phyloP scores from a whole-genome alignment of 2,113 vertebrate species.

The Dolichotis patagonum region DNA sequence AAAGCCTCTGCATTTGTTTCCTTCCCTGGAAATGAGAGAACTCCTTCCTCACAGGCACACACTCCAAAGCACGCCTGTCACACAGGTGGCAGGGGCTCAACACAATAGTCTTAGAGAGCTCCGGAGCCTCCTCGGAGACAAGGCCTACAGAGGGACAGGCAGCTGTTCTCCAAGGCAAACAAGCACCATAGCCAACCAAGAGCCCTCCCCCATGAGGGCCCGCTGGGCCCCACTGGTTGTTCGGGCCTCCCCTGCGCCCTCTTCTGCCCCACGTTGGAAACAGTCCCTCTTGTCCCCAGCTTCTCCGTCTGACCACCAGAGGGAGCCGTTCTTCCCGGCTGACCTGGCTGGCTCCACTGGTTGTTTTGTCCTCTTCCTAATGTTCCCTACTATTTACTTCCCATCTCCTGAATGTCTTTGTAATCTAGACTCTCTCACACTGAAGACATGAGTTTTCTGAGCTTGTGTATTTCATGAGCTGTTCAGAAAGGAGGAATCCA shows the following conservation, averaged over 20 bases:
- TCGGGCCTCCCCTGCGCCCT: neutral
- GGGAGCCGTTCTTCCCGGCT: neutral
- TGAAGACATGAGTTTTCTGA: neutral
- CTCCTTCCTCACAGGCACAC: neutral
- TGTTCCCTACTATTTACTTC: neutral
- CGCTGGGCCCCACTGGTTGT: too few species aligned
- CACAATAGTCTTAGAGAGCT: neutral
- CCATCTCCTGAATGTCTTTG: neutral
- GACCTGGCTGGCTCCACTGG: neutral
- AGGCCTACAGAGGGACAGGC: neutral
- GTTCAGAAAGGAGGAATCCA: neutral
- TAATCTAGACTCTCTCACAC: neutral
- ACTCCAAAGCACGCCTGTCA: neutral
- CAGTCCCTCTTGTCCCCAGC: neutral
- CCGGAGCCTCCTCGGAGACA: neutral
- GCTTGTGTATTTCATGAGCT: neutral
- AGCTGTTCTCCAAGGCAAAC: neutral
- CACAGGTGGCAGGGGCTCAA: neutral
- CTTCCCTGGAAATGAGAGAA: neutral
- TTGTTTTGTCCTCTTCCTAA: too few species aligned
- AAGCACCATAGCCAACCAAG: neutral
- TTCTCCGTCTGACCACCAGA: constrained; percentile 43
- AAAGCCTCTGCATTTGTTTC: neutral
- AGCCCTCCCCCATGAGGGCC: neutral
- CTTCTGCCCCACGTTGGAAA: fast-evolving